Percentiles rank a stretch among this genome's conserved stretches.
Evolutionary conservation across 1,140 invertebrate species (phyloP).

Genomic region (Leguminivora glycinivorella): DNA sequence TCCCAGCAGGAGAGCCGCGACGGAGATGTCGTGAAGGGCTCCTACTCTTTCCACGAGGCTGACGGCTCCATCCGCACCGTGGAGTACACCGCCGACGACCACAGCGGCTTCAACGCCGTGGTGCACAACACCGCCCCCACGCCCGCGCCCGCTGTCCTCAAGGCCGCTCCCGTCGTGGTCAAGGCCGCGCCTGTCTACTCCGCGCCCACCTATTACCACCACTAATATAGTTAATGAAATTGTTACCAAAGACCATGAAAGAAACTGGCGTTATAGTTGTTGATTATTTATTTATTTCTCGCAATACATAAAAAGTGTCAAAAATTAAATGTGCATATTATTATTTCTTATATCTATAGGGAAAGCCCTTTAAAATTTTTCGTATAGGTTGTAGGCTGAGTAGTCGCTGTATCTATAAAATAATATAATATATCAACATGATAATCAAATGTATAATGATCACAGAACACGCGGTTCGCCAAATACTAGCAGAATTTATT

Average conservation of each 20-base stretch:
- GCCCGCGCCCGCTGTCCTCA: constrained; percentile 18
- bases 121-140: constrained; percentile 71
- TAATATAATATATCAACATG: no score
- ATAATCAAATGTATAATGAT: no score
- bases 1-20: constrained; percentile 79
- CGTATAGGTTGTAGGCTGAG: no score
- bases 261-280: neutral
- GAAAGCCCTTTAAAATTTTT: no score
- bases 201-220: constrained; percentile 17
- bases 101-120: constrained; percentile 67
- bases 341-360: no score
- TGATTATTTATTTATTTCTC: neutral
- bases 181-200: constrained; percentile 20
- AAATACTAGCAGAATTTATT: no score
- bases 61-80: constrained; percentile 35
- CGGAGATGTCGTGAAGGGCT: constrained; percentile 76
- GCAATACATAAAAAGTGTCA: constrained; percentile 19
- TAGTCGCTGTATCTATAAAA: no score
- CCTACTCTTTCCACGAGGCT: constrained; percentile 58
- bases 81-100: constrained; percentile 57
- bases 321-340: neutral
- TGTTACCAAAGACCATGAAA: neutral
- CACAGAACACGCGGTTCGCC: no score
- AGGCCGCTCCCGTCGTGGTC: constrained; percentile 14
- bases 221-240: neutral